Percentiles rank a stretch among this genome's conserved stretches.
These are phyloP conservation scores for Cettia cetti DNA, from an alignment of 2,113 vertebrate genomes.

Conservation along the genomic window DNA sequence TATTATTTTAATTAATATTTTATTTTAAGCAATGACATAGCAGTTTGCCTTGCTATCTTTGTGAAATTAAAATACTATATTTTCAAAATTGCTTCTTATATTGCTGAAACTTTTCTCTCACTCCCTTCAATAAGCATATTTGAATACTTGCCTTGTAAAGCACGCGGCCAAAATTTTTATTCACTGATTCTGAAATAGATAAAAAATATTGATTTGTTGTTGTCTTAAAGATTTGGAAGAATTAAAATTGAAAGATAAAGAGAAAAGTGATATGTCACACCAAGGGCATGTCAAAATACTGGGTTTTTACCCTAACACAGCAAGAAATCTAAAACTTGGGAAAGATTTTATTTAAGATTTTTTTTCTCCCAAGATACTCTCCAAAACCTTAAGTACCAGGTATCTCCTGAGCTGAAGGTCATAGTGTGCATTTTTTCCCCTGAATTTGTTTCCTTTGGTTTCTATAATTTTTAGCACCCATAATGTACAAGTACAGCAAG, in stretches of 20 bases:
- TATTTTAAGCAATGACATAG: constrained; percentile 19
- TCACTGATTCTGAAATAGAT: background rate
- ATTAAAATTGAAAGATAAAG: background rate
- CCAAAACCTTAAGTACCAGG: background rate
- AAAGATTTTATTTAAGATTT: background rate
- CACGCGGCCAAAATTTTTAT: background rate
- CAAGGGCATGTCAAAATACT: background rate
- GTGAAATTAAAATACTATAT: constrained; percentile 23
- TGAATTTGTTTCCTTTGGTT: background rate
- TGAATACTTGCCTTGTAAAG: background rate
- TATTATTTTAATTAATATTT: constrained; percentile 38
- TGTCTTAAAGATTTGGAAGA: background rate
- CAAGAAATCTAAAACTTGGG: background rate
- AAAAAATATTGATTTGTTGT: background rate
- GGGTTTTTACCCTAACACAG: background rate
- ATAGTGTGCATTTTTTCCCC: background rate
- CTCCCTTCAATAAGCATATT: background rate
- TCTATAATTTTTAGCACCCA: background rate
- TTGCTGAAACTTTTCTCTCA: background rate
- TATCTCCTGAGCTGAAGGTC: background rate
- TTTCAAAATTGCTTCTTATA: background rate
- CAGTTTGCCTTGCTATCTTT: constrained; percentile 5
- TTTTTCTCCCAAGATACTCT: background rate
- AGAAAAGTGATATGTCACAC: background rate
- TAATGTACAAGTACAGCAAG: background rate